Base-by-base conservation (phyloP, 35 echinoderm and acorn worm species). In the Acanthaster planci region DNA sequence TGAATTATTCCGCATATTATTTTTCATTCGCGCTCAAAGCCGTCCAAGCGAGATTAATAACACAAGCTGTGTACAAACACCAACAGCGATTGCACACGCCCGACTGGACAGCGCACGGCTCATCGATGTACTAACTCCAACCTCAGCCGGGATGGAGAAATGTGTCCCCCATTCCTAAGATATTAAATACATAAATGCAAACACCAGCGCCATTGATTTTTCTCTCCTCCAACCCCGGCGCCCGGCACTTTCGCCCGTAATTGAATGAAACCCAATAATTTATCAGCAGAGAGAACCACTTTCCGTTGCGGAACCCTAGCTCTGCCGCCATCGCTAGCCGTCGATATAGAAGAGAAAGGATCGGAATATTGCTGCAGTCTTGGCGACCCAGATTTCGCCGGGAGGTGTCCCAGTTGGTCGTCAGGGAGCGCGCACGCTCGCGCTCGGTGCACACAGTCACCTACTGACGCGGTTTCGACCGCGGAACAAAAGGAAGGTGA, bases 171-270 rank as follows among this genome's bases (percentile, higher is more conserved):
- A 72, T 72, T 72, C 34, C 34, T 10, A 10, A 14, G 64, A 72
- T 72, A 72, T 72, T 72, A 72, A 72, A 72, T 72, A 72, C 64
- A 72, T 72, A 72, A 72, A 72, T 72, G 64, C 64, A 72, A 31
- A 72, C 64, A 72, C 64, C 64, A 34, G 26, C 26, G 34, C 64
- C 64, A 72, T 72, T 35, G 64, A 72, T 72, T 72, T 72, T 68
- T 29, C 30, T 72, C 19, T 59, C 30, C 34, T 26, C 64, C 64
- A 31, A 31, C 64, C 26, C 64, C 64, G 34, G 64, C 64, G 23
- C 64, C 34, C 23, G 34, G 64, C 64, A 72, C 64, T 72, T 72
- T 72, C 64, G 10, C 34, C 64, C 64, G 30, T 72, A 72, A 72
- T 72, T 72, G 64, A 72, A 72, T 72, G 64, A 72, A 72, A 72